phyloP scores from a whole-genome alignment of 2,888 invertebrate species.

The Dasysyrphus tricinctus region DNA sequence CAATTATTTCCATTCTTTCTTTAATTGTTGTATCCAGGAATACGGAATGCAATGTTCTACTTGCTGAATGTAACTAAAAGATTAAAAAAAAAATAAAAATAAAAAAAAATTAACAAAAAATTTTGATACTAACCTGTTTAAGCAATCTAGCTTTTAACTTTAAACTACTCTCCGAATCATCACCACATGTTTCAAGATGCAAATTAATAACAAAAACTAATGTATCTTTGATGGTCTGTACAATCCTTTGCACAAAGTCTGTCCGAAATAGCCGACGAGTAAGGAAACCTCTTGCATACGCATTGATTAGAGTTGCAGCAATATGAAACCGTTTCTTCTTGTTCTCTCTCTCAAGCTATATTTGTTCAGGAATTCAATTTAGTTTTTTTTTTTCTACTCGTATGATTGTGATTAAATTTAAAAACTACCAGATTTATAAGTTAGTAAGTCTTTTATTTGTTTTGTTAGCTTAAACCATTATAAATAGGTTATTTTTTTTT shows the following conservation, averaged over 20 bases:
- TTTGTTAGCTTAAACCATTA: slow-evolving; percentile 70
- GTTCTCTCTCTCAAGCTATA: slow-evolving; percentile 41
- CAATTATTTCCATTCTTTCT: slow-evolving; percentile 82
- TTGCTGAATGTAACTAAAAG: slow-evolving; percentile 80
- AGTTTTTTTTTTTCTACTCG: not conserved
- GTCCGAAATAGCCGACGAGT: slow-evolving; percentile 92
- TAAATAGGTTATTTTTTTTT: slow-evolving; percentile 56
- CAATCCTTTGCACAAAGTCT: slow-evolving; percentile 90
- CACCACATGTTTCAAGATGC: slow-evolving; percentile 79
- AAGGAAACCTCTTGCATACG: slow-evolving; percentile 90
- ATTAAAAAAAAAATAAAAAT: not conserved
- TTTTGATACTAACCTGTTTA: slow-evolving; percentile 79
- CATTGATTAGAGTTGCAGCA: slow-evolving; percentile 88
- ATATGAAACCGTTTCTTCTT: slow-evolving; percentile 40
- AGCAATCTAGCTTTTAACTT: slow-evolving; percentile 81
- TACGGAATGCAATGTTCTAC: slow-evolving; percentile 79
- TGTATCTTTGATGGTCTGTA: slow-evolving; percentile 82
- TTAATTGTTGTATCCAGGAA: slow-evolving; percentile 80
- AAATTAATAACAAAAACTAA: slow-evolving; percentile 82
- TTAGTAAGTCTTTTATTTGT: slow-evolving; percentile 71
- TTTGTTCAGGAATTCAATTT: slow-evolving; percentile 12
- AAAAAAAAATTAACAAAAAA: not conserved
- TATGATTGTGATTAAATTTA: slow-evolving; percentile 2
- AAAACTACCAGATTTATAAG: slow-evolving; percentile 68
- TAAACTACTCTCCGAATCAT: slow-evolving; percentile 78